Evolutionary conservation across 2,888 invertebrate species (phyloP).

Genomic region (Bellardia bayeri): DNA sequence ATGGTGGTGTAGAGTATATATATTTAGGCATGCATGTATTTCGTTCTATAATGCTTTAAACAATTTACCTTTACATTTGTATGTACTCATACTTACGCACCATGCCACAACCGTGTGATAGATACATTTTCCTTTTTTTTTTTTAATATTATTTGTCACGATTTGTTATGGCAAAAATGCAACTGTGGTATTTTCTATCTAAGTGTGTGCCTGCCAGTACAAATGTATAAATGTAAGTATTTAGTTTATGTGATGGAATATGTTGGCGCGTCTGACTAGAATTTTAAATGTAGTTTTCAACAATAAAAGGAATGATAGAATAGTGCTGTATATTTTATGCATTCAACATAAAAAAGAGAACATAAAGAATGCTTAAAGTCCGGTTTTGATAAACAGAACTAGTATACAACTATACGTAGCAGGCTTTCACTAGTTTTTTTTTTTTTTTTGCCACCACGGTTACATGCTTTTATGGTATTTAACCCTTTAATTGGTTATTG

Average conservation of each 20-base stretch:
- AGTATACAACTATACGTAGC: conserved; percentile 1
- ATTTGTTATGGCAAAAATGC: conserved; percentile 72
- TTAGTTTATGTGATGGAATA: conserved; percentile 52
- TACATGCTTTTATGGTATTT: conserved; percentile 28
- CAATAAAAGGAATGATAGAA: conserved; percentile 47
- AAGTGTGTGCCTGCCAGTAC: conserved; percentile 8
- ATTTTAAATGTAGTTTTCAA: conserved; percentile 62
- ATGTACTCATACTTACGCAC: background rate
- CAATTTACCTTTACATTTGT: background rate
- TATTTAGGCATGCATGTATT: background rate
- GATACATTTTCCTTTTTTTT: conserved; percentile 1
- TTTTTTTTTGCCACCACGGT: background rate
- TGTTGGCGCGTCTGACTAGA: conserved; percentile 60
- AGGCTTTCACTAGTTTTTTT: conserved; percentile 57
- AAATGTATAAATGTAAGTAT: conserved; percentile 13
- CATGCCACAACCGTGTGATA: conserved; percentile 27
- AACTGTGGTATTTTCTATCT: conserved; percentile 62
- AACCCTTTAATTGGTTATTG: conserved; percentile 49
- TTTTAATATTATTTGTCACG: conserved; percentile 70
- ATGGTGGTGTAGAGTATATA: no score
- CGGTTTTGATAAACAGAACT: conserved; percentile 62
- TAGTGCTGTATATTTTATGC: conserved; percentile 4
- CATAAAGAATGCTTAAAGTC: conserved; percentile 57
- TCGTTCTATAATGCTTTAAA: conserved; percentile 28
- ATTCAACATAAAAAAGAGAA: background rate